Percentiles rank a stretch among this genome's conserved stretches.
Evolutionary conservation across 2,113 vertebrate species (phyloP).

Genomic region (Anoura caudifer): DNA sequence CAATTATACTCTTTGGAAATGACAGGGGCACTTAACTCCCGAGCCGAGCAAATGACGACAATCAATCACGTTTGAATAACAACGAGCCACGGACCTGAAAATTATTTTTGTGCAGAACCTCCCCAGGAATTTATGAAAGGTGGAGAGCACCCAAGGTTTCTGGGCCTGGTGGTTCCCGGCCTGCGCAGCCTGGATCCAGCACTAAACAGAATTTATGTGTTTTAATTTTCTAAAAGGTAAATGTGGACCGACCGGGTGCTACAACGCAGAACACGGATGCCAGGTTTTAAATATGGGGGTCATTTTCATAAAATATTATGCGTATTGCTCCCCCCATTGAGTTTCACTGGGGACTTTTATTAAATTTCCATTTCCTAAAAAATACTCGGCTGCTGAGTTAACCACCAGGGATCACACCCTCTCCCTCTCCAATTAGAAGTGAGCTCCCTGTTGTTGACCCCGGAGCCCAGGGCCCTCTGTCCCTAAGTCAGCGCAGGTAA

Average conservation of each 20-base stretch:
- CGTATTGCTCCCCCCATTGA: constrained; percentile 84
- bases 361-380: constrained; percentile 76
- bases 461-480: background rate
- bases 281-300: constrained; percentile 90
- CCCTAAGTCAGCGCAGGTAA: background rate
- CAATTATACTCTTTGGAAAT: constrained; percentile 93
- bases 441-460: constrained; percentile 15
- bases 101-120: constrained; percentile 94
- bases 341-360: constrained; percentile 78
- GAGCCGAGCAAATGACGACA: constrained; percentile 90
- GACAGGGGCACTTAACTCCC: constrained; percentile 95
- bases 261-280: constrained; percentile 93
- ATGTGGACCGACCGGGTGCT: constrained; percentile 88
- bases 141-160: constrained; percentile 93
- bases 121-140: constrained; percentile 96
- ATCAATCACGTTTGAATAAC: constrained; percentile 95
- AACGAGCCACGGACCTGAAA: constrained; percentile 93
- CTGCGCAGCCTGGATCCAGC: constrained; percentile 84
- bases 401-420: constrained; percentile 65
- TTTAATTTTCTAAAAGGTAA: constrained; percentile 98
- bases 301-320: constrained; percentile 90
- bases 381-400: constrained; percentile 71
- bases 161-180: constrained; percentile 80
- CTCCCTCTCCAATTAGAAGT: background rate
- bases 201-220: constrained; percentile 98